Percentiles rank a stretch among this genome's conserved stretches.
These are phyloP conservation scores for Hedychridium roseum DNA, from an alignment of 2,888 invertebrate species.

Conservation along the genomic window DNA sequence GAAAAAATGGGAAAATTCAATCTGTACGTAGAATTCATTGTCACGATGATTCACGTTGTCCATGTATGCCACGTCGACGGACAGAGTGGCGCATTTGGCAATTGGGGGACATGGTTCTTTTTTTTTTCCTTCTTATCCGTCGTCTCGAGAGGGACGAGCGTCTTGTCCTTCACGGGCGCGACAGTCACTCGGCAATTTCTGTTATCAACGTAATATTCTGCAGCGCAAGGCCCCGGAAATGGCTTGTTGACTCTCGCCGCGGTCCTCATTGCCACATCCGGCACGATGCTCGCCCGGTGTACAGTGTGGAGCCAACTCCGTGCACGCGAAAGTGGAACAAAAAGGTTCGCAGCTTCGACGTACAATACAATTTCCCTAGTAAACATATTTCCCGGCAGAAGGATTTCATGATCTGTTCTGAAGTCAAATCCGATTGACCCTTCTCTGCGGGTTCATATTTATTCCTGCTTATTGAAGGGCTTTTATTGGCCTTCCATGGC, in stretches of 20 bases:
- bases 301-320: slow-evolving; percentile 54
- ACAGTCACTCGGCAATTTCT: slow-evolving; percentile 50
- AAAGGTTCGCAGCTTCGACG: too few species aligned
- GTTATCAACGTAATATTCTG: slow-evolving; percentile 57
- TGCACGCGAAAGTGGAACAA: slow-evolving; percentile 53
- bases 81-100: neutral
- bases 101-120: neutral
- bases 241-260: slow-evolving; percentile 59
- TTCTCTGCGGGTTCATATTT: too few species aligned
- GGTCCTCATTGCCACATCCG: slow-evolving; percentile 61
- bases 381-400: too few species aligned
- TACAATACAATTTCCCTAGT: too few species aligned
- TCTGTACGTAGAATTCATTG: too few species aligned
- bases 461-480: too few species aligned
- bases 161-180: slow-evolving; percentile 2
- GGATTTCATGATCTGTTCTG: too few species aligned
- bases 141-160: neutral
- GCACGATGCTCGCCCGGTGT: slow-evolving; percentile 48
- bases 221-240: slow-evolving; percentile 57
- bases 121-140: neutral
- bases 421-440: too few species aligned
- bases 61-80: neutral
- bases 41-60: too few species aligned
- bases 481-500: too few species aligned
- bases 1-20: too few species aligned